Conservation (phyloP, 2,113 vertebrate genomes). For the Mus pahari region DNA sequence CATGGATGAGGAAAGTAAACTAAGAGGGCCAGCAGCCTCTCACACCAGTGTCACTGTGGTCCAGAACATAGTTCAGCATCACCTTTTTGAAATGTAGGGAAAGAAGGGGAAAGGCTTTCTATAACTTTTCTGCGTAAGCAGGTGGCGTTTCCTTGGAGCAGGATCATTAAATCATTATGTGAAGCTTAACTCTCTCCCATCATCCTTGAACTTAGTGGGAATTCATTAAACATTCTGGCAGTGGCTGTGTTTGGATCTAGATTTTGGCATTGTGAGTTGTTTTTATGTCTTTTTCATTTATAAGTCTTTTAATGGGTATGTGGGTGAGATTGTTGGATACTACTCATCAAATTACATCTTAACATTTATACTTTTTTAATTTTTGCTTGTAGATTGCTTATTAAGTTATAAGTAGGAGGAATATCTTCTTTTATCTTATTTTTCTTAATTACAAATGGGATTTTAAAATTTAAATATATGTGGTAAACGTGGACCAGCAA, state of each 20-base stretch:
- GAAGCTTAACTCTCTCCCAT: not conserved
- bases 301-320: not conserved
- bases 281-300: not conserved
- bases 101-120: not conserved
- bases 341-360: not conserved
- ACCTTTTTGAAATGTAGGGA: not conserved
- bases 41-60: not conserved
- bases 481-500: conserved; percentile 6
- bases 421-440: conserved; percentile 16
- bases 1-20: not conserved
- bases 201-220: not conserved
- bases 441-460: conserved; percentile 16
- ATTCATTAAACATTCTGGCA: not conserved
- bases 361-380: conserved; percentile 36
- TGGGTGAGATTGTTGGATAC: not conserved
- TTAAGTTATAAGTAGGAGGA: not conserved
- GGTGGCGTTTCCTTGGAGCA: not conserved
- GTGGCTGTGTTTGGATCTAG: not conserved
- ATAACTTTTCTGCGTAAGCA: not conserved
- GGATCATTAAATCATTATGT: not conserved
- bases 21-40: not conserved
- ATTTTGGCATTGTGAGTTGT: not conserved
- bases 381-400: conserved; percentile 26
- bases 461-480: conserved; percentile 48
- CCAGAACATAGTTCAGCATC: not conserved